Percentiles rank a stretch among this genome's conserved stretches.
Conservation (phyloP, 1,140 invertebrate species). For the Drosophila cardini region DNA sequence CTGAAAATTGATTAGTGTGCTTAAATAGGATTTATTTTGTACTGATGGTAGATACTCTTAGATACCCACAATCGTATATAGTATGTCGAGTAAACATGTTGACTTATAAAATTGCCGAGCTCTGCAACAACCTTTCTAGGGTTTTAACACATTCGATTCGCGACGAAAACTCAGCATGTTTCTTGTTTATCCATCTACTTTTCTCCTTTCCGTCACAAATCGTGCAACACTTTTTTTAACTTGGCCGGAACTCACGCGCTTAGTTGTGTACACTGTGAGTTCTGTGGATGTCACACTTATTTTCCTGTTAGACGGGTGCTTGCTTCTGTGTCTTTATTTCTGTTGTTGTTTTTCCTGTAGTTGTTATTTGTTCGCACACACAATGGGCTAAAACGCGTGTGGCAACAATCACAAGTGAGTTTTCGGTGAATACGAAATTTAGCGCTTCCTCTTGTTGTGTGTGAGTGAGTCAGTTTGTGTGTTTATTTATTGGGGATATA, state of each 20-base stretch:
- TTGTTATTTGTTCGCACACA: conserved; percentile 26
- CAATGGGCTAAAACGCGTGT: conserved; percentile 48
- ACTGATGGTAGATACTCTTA: conserved; percentile 50
- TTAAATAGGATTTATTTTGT: conserved; percentile 42
- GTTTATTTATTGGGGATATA: conserved; percentile 3
- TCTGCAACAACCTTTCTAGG: background rate
- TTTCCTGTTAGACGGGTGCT: conserved; percentile 51
- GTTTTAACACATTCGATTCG: conserved; percentile 37
- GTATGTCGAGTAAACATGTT: conserved; percentile 53
- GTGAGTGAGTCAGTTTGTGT: conserved; percentile 27
- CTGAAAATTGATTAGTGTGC: conserved; percentile 62
- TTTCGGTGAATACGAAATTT: conserved; percentile 47
- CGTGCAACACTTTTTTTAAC: conserved; percentile 33
- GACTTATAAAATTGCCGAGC: conserved; percentile 14
- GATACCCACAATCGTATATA: conserved; percentile 6
- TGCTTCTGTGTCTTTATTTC: background rate
- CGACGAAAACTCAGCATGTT: conserved; percentile 52
- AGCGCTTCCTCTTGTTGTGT: conserved; percentile 38
- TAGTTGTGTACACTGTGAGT: conserved; percentile 15
- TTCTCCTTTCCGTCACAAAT: conserved; percentile 58
- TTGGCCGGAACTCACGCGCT: conserved; percentile 27
- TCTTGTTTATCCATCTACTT: conserved; percentile 67
- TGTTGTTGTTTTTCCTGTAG: conserved; percentile 16
- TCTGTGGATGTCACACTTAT: conserved; percentile 62
- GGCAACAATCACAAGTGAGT: conserved; percentile 73